A percentile compares a stretch with the other conserved stretches of the same genome.
Evolutionary conservation across 1,140 invertebrate species (phyloP).

Genomic region (Caenorhabditis inopinata): DNA sequence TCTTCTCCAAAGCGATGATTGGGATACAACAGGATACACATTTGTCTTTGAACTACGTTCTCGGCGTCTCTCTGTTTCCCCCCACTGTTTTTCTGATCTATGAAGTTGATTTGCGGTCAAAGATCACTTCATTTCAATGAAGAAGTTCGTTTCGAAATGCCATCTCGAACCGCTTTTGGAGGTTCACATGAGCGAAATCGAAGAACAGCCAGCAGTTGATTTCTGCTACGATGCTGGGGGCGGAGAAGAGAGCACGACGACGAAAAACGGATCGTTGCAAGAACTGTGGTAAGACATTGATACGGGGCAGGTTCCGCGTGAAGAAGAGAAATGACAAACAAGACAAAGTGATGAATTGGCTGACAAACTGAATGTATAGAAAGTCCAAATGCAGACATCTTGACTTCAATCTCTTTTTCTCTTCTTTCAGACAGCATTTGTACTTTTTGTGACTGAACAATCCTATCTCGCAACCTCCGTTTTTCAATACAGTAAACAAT

Average conservation of each 20-base stretch:
- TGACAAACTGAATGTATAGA: conserved; percentile 1
- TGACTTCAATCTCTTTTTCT: too few species aligned
- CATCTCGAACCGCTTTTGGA: too few species aligned
- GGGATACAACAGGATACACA: background rate
- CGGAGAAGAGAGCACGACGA: too few species aligned
- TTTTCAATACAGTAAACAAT: too few species aligned
- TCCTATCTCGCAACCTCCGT: too few species aligned
- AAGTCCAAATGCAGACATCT: background rate
- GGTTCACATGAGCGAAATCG: too few species aligned
- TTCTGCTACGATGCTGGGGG: too few species aligned
- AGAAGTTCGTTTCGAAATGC: too few species aligned
- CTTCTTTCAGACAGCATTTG: background rate
- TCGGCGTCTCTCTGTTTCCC: background rate
- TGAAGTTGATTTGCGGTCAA: too few species aligned
- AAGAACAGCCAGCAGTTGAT: too few species aligned
- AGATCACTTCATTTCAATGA: too few species aligned
- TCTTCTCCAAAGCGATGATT: background rate
- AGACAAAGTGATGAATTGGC: background rate
- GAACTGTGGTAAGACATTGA: conserved; percentile 1
- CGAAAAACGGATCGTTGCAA: too few species aligned
- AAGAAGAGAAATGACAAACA: background rate
- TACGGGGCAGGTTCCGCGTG: background rate
- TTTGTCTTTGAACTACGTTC: conserved; percentile 29
- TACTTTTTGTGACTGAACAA: background rate
- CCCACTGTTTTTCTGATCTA: background rate